phyloP scores from a whole-genome alignment of 1,140 invertebrate species.

The Panagrolaimus sp. region DNA sequence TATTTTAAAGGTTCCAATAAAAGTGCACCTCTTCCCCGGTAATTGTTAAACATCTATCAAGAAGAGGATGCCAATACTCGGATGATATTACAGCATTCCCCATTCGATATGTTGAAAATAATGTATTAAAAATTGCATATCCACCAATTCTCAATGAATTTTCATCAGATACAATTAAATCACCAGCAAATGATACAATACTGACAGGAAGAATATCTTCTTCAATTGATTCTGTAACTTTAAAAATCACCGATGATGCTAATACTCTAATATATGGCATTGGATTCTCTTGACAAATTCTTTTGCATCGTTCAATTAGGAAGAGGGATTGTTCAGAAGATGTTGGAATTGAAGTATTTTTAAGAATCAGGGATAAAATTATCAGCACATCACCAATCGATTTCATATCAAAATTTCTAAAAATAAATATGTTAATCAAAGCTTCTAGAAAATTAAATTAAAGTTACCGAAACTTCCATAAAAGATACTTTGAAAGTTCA shows the following conservation, averaged over 20 bases:
- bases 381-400: slow-evolving; percentile 4
- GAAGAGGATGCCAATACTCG: neutral
- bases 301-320: neutral
- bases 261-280: slow-evolving; percentile 8
- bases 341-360: neutral
- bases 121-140: neutral
- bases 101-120: neutral
- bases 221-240: neutral
- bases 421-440: neutral
- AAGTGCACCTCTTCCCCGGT: neutral
- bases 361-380: neutral
- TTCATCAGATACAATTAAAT: neutral
- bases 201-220: neutral
- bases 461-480: slow-evolving; percentile 4
- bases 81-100: slow-evolving; percentile 1
- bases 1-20: too few relatives aligned
- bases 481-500: neutral
- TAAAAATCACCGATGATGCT: neutral
- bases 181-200: slow-evolving; percentile 7
- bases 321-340: neutral
- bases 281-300: neutral
- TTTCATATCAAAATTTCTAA: slow-evolving; percentile 9
- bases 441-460: neutral
- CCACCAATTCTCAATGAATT: neutral
- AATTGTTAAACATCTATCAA: neutral